A percentile compares a stretch with the other conserved stretches of the same genome.
Evolutionary conservation across 2,113 vertebrate genomes (phyloP).

Genomic region (Limnothrissa miodon): DNA sequence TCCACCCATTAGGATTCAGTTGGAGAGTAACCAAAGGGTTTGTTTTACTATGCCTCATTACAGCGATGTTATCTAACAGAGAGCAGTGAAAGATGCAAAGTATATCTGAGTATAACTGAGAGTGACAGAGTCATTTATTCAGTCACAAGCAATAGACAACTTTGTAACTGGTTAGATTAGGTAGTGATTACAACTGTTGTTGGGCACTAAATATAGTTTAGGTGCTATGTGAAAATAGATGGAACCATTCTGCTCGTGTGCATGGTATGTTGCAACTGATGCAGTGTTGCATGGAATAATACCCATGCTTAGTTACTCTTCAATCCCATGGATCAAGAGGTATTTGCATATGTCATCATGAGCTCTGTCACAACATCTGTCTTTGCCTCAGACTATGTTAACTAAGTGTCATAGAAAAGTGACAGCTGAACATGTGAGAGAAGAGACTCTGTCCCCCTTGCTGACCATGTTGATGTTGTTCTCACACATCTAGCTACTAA

Average conservation of each 20-base stretch:
- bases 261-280: too few relatives aligned
- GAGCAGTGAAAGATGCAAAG: background rate
- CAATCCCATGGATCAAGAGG: background rate
- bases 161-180: too few relatives aligned
- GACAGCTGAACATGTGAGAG: background rate
- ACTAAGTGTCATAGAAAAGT: background rate
- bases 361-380: background rate
- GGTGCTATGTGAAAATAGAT: too few relatives aligned
- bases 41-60: background rate
- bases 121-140: background rate
- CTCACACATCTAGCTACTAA: background rate
- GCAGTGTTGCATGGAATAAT: background rate
- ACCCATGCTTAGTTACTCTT: background rate
- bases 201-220: too few relatives aligned
- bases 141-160: background rate
- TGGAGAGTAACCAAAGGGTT: background rate
- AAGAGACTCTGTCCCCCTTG: background rate
- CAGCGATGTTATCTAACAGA: background rate
- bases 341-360: background rate
- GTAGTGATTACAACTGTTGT: too few relatives aligned
- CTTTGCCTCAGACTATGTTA: background rate
- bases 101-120: background rate
- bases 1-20: too few relatives aligned
- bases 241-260: too few relatives aligned
- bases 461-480: background rate